Base-by-base conservation (phyloP, 2,888 invertebrate species). In the Torymus auratus region DNA sequence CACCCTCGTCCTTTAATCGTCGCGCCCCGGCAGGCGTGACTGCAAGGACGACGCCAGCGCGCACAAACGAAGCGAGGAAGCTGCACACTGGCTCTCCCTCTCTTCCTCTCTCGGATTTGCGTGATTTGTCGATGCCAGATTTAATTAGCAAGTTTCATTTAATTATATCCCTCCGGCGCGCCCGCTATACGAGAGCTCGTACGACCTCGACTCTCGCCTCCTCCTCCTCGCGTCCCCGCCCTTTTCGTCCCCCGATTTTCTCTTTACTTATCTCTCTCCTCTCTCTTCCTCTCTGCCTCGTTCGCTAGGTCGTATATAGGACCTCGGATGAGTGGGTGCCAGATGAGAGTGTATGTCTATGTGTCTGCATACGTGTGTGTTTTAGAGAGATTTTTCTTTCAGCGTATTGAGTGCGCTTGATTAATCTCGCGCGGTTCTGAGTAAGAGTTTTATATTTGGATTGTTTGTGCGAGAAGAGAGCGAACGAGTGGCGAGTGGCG, bases 111-210 rank as follows among this genome's bases (percentile, higher is more conserved):
- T 50, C 67, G 78, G 76, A 74, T 83, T 83, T 74, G 78, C 81
- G 79, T 83, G 84, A 85, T 84, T 87, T 85, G 84, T 85, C 87
- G 84, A 85, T 85, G 85, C 85, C 84, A 82, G 83, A 88, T 87
- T 88, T 88, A 87, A 88, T 88, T 87, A 88, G 84, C 85, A 85
- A 87, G 85, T 87, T 88, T 85, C 84, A 85, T 87, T 87, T 86
- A 87, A 87, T 87, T 86, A 85, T 84, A 69, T 64, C 53, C 69
- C 41, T 41, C 41, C 7, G 7, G 41, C 41, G 41, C 41, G n/a
- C 52, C 13, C 10, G 13, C 52, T n/a, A n/a, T n/a, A 14, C 17
- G 23, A 61, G 13, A 61, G 15, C 53, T 13, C 28, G 52, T 52
- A 41, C 62, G 56, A 50, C 67, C 41, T 55, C 41, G 41, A 41